Base-by-base conservation (phyloP, 2,113 vertebrate species). In the Scatophagus argus region DNA sequence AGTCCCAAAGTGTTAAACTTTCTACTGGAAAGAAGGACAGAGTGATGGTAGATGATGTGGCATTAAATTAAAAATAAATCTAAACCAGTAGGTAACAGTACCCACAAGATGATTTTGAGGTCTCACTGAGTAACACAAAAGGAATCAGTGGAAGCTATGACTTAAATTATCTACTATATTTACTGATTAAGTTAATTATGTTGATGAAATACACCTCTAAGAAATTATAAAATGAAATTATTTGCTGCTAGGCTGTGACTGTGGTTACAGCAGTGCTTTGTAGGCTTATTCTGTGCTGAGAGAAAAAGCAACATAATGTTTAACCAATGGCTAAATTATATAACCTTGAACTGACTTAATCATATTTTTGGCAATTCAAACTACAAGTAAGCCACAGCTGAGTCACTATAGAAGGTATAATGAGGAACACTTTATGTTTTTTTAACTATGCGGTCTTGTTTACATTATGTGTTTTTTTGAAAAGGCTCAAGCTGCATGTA, bases 271-370 rank as follows among this genome's bases (percentile, higher is more conserved):
- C 19, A 6, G 55, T 14, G 10, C 3, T 23, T 27, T 7, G 10
- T 13, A 43, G 49, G 23, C 27, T 54, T n/a, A 52, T 41, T 51
- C 27, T 23, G 36, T 44, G 52, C 46, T 58, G 39, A 9, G 32
- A 69, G 44, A n/a, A 51, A 55, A 61, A 60, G 31, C 17, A 55
- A 39, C 25, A 6, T 19, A 25, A n/a, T 68, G 29, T 62, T 68
- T 63, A 49, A 58, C 51, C 51, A 51, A 66, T 61, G 56, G 19
- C 17, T 36, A 62, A 58, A 74, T 36, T 69, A 36, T 78, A 77
- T 52, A 58, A 38, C 49, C 38, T 69, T 39, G 13, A 54, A 36
- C 4, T 5, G n/a, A 69, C 19, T 9, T 38, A 27, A 39, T n/a
- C 23, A 38, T 36, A 14, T 49, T 46, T 56, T 38, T 56, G 39